These are phyloP conservation scores for Patella depressa DNA, from an alignment of 2,888 invertebrate genomes.

Conservation along the genomic window DNA sequence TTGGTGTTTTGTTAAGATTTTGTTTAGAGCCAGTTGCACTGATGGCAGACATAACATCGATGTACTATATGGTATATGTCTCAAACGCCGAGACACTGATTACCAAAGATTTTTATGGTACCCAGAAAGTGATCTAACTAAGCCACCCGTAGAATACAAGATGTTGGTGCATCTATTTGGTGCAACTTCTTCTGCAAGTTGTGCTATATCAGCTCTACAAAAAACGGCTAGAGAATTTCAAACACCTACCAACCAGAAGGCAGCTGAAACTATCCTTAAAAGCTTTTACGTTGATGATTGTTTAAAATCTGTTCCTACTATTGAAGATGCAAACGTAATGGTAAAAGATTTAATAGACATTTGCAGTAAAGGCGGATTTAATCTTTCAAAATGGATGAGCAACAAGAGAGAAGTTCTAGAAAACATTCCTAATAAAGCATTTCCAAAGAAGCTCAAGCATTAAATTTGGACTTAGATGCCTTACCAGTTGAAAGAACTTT, in stretches of 20 bases:
- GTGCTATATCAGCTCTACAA: constrained; percentile 12
- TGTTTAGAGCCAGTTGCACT: constrained; percentile 38
- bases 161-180: constrained; percentile 17
- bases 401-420: constrained; percentile 27
- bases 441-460: background rate
- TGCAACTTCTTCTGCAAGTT: constrained; percentile 5
- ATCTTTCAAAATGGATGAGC: constrained; percentile 25
- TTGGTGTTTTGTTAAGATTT: constrained; percentile 40
- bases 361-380: constrained; percentile 24
- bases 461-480: background rate
- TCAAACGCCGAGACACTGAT: constrained; percentile 27
- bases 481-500: constrained; percentile 10
- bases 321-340: constrained; percentile 11
- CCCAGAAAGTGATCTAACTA: background rate
- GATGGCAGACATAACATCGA: constrained; percentile 36
- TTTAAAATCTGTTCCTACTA: constrained; percentile 26
- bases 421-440: constrained; percentile 16
- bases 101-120: constrained; percentile 39
- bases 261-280: constrained; percentile 15
- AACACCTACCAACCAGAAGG: constrained; percentile 10
- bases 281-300: constrained; percentile 37
- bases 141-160: background rate
- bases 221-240: constrained; percentile 6
- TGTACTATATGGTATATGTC: constrained; percentile 36
- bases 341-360: constrained; percentile 22